Evolutionary conservation across 2,113 vertebrate species (phyloP).

Genomic region (Xiphophorus maculatus): DNA sequence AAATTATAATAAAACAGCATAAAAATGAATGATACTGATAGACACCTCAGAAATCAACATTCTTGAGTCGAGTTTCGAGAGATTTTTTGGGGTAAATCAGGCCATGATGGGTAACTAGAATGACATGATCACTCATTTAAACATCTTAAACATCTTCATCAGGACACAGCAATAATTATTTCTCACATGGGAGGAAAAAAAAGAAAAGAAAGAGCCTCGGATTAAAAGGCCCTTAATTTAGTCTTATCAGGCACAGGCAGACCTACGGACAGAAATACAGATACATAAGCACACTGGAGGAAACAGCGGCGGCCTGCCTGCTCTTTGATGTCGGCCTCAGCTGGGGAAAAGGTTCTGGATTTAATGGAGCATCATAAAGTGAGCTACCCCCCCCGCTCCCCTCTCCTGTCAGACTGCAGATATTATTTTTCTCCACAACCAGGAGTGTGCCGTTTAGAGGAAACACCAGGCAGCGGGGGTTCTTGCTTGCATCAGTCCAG

Average conservation of each 20-base stretch:
- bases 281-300: conserved; percentile 17
- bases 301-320: conserved; percentile 15
- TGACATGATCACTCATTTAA: not conserved
- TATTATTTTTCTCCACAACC: conserved; percentile 16
- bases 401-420: conserved; percentile 22
- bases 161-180: conserved; percentile 3
- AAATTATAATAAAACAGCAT: too few species aligned
- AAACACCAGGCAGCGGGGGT: conserved; percentile 22
- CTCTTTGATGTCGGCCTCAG: conserved; percentile 45
- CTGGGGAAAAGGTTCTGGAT: conserved; percentile 37
- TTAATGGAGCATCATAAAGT: conserved; percentile 27
- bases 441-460: conserved; percentile 11
- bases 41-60: not conserved
- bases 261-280: conserved; percentile 16
- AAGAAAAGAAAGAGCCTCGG: not conserved
- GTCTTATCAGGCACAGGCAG: conserved; percentile 15
- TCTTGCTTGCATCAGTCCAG: not conserved
- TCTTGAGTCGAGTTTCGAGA: not conserved
- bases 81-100: not conserved
- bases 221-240: conserved; percentile 19
- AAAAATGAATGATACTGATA: too few species aligned
- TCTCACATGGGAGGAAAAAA: not conserved
- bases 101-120: not conserved
- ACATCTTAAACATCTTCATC: not conserved
- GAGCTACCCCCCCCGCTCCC: not conserved